Evolutionary conservation across 2,797 vertebrate genomes (phyloP), one percentile per base, ranked within the genome.

Genomic region (Schizothorax lantsangensis): DNA sequence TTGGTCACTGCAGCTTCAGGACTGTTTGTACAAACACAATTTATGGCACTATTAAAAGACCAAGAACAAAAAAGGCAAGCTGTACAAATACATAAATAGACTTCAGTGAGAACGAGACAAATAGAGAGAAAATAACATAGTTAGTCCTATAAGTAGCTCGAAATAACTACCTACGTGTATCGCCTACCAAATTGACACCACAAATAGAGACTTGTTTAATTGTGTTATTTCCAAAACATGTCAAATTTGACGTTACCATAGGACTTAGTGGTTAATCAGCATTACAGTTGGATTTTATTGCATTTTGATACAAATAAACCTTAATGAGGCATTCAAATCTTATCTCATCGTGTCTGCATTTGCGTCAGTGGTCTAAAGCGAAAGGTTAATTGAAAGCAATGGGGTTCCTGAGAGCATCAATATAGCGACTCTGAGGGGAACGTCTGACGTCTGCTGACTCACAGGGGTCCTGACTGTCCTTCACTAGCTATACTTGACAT

Each of bases 311-410:
- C 11, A n/a, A 81, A 69, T 43, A 68, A 81, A 38, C 17, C 30
- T 49, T 69, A 45, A 81, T n/a, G 43, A 49, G 36, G n/a, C 14
- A 45, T 62, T 79, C 0, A 62, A n/a, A 79, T 62, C 17, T 49
- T 30, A 30, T 36, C 26, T 69, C 64, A 52, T 81, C 64, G 15
- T 21, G 45, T 52, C 23, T 81, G 59, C 59, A 33, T 81, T 49
- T 66, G 45, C 79, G 62, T 81, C 62, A 81, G 19, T 69, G 62
- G 79, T 81, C 62, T 81, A 49, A 69, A 69, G 64, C 64, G 23
- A 69, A 81, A 81, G 79, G 79, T 81, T 81, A 81, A 81, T 81
- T 69, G 79, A 81, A 81, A 81, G 79, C 64, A 68, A 23, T 69
- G 43, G 79, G 79, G 79, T n/a, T 81, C 21, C 26, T 47, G 40